Base-by-base conservation (phyloP, 1,140 invertebrate species). In the Onthophagus taurus region DNA sequence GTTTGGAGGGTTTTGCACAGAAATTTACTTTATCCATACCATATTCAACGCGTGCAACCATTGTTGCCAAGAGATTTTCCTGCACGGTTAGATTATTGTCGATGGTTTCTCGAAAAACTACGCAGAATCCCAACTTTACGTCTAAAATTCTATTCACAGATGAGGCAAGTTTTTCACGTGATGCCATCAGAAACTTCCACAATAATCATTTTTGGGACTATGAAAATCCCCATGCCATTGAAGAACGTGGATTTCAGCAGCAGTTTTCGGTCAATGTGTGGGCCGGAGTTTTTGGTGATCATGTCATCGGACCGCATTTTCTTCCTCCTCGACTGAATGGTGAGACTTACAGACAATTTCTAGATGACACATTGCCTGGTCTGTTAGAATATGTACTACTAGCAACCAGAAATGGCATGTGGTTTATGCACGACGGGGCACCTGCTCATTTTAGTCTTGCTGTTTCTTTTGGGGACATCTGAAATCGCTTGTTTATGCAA, bases 121-220 rank as follows among this genome's bases (percentile, higher is more conserved):
- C 39, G 18, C 11, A 42, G 14, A 42, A 30, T 33, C 16, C 29
- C 12, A 13, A 42, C 7, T 29, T 29, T 29, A 12, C 18, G 13
- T 13, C 26, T 13, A 13, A n/a, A 14, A 51, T 60, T 34, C 51
- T 66, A 18, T 66, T 58, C 53, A 61, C 57, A 18, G 61, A 63
- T 51, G 55, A 64, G 26, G 55, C 58, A 13, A 57, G 34, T 43
- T 65, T 60, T 54, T 48, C 51, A 29, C 50, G 56, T 48, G 44
- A 55, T 31, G 57, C 55, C 12, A 33, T 33, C 17, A 33, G 13
- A 23, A 67, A 67, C 49, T 47, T 60, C 11, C 63, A 67, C 34
- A 69, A 69, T 45, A 43, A 57, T 33, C 61, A 69, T 37, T 42
- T 52, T 18, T 67, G 61, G 61, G 50, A 57, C 14, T 44, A 51